These are phyloP conservation scores for Meles meles DNA, from an alignment of 2,113 vertebrate genomes.

Conservation along the genomic window DNA sequence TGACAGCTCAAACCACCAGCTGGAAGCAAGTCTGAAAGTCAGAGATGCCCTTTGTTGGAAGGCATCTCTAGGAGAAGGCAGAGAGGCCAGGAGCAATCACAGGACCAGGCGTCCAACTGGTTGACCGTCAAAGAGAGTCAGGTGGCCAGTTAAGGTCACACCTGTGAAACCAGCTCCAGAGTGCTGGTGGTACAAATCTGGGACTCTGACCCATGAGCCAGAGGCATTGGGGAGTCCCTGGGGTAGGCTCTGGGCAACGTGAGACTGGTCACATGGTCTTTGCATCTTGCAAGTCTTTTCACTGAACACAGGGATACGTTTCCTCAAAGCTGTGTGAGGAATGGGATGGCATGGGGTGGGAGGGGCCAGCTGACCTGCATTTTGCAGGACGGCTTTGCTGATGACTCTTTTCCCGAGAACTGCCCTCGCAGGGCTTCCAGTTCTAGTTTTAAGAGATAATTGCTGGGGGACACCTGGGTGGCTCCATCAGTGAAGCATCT, in stretches of 20 bases:
- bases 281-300: accelerated
- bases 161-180: not conserved
- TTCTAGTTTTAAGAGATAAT: not conserved
- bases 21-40: not conserved
- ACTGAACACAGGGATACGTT: not conserved
- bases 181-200: not conserved
- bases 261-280: not conserved
- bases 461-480: not conserved
- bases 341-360: not conserved
- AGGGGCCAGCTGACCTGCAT: too few relatives aligned
- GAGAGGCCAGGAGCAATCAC: accelerated
- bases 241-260: not conserved
- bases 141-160: not conserved
- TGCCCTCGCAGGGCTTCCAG: not conserved
- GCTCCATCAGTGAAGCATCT: not conserved
- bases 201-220: not conserved
- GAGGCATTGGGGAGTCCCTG: not conserved
- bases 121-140: not conserved
- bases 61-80: not conserved
- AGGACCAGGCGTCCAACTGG: not conserved
- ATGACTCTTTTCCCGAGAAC: not conserved
- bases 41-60: not conserved
- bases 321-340: not conserved
- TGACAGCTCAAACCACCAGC: not conserved
- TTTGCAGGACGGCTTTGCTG: not conserved